Conservation (phyloP, 2,113 vertebrate species). For the Malurus elegans region DNA sequence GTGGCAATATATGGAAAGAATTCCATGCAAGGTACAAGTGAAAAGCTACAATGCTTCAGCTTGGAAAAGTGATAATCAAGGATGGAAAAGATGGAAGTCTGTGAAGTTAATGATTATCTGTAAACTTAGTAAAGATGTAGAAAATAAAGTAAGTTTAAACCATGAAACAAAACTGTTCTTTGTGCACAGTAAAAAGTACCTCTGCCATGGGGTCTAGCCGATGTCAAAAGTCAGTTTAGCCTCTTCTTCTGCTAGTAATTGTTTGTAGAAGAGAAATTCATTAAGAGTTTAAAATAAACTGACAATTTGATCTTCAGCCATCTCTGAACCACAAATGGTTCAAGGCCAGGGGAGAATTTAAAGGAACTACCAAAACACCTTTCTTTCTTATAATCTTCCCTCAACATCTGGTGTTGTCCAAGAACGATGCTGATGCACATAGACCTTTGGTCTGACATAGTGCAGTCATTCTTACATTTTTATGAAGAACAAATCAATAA, state of each 20-base stretch:
- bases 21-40: neutral
- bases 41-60: neutral
- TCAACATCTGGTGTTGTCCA: neutral
- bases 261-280: neutral
- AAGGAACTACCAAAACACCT: neutral
- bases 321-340: neutral
- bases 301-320: neutral
- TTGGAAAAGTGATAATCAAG: neutral
- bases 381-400: neutral
- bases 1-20: neutral
- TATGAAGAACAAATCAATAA: constrained; percentile 57
- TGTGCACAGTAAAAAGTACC: neutral
- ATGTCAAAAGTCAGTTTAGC: neutral
- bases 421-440: neutral
- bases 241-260: neutral
- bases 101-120: neutral
- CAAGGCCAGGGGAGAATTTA: neutral
- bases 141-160: neutral
- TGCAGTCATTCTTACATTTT: constrained; percentile 8
- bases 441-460: constrained; percentile 4
- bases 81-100: neutral
- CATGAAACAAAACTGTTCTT: neutral
- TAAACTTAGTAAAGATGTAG: neutral
- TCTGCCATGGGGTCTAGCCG: neutral
- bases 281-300: neutral